Evolutionary conservation across 2,113 vertebrate genomes (phyloP).

Genomic region (Lagopus leucura): DNA sequence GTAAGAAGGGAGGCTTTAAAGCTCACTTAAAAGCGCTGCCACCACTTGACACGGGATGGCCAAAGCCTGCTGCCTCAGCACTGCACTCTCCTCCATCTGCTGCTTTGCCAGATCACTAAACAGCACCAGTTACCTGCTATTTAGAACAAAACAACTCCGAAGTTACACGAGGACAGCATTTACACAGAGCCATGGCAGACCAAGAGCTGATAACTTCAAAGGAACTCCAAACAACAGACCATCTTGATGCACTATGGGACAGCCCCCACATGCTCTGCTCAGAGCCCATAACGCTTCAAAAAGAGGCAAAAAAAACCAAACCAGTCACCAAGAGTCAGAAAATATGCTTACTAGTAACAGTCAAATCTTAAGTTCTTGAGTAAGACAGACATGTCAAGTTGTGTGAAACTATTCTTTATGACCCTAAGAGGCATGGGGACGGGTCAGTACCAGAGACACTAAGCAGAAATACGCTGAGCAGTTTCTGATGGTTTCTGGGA

Average conservation of each 20-base stretch:
- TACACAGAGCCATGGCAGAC: not conserved
- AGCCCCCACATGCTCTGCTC: not conserved
- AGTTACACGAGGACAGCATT: not conserved
- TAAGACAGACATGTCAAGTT: not conserved
- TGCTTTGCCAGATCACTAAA: not conserved
- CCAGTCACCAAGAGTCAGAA: not conserved
- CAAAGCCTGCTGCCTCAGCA: not conserved
- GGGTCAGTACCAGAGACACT: not conserved
- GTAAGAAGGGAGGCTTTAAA: not conserved
- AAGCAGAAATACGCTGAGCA: not conserved
- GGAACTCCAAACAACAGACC: not conserved
- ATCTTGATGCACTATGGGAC: fast-evolving
- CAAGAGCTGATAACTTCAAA: not conserved
- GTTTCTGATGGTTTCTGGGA: not conserved
- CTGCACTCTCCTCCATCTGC: not conserved
- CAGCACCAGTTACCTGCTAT: not conserved
- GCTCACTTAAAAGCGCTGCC: not conserved
- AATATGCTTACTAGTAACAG: not conserved
- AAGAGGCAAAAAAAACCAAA: not conserved
- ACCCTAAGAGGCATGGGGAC: not conserved
- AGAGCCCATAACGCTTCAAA: not conserved
- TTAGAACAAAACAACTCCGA: not conserved
- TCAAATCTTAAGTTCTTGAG: not conserved
- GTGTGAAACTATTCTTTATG: not conserved
- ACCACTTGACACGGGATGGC: fast-evolving